Conservation (phyloP, 2,797 vertebrate species). For the Cirrhinus molitorella region DNA sequence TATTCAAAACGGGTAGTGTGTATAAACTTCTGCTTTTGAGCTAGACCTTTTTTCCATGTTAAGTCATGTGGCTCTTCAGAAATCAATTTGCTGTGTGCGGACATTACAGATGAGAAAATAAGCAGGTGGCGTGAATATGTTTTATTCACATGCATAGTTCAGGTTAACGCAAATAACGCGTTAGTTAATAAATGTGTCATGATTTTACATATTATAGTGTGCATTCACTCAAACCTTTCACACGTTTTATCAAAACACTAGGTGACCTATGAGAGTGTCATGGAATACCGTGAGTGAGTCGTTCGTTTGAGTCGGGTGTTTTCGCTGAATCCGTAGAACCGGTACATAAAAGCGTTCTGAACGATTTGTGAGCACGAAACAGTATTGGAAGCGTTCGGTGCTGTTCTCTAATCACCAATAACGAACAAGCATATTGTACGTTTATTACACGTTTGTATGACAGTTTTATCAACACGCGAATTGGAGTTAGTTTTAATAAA, state of each 20-base stretch:
- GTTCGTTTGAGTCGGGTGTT: neutral
- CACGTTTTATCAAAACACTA: neutral
- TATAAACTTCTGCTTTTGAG: neutral
- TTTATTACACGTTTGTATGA: neutral
- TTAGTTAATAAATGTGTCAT: neutral
- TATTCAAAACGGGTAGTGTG: neutral
- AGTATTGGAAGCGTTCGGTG: neutral
- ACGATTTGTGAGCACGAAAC: neutral
- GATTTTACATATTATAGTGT: neutral
- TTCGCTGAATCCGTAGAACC: neutral
- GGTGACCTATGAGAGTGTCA: neutral
- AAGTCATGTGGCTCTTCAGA: neutral
- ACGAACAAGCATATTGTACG: neutral
- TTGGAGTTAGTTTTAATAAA: neutral
- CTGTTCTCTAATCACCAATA: neutral
- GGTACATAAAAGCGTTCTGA: neutral
- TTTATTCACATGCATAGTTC: no score
- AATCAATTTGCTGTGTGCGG: neutral
- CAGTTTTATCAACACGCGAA: no score
- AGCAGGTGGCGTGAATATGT: conserved; percentile 1
- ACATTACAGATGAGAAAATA: neutral
- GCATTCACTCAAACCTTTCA: neutral
- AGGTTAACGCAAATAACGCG: neutral
- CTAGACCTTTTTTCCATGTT: neutral
- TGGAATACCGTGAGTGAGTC: neutral